These are phyloP conservation scores for Pheosia gnoma DNA, from an alignment of 2,888 invertebrate species.

Conservation along the genomic window DNA sequence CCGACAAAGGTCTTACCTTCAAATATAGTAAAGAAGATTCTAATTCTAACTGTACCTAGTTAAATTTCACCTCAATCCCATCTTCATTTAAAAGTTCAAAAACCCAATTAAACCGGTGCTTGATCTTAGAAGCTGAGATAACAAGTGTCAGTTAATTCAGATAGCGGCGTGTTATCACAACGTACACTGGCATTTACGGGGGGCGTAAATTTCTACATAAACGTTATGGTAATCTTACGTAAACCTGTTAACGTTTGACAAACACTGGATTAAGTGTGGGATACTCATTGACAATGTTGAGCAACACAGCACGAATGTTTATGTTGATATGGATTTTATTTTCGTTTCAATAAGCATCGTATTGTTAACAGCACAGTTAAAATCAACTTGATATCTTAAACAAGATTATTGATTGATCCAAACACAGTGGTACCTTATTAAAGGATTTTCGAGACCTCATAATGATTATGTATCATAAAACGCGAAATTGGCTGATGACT, in stretches of 20 bases:
- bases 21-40: too few species aligned
- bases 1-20: too few species aligned
- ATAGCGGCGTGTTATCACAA: constrained; percentile 33
- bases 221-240: constrained; percentile 15
- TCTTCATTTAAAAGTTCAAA: not conserved
- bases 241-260: constrained; percentile 36
- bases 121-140: constrained; percentile 19
- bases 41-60: not conserved
- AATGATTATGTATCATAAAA: too few species aligned
- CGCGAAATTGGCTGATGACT: not conserved
- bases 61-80: not conserved
- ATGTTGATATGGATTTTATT: constrained; percentile 7
- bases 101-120: constrained; percentile 11
- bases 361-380: too few species aligned
- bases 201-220: constrained; percentile 26
- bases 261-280: constrained; percentile 13
- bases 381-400: too few species aligned
- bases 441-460: too few species aligned
- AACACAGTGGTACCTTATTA: too few species aligned
- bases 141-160: constrained; percentile 20
- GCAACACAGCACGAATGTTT: constrained; percentile 21
- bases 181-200: constrained; percentile 29
- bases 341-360: too few species aligned
- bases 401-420: too few species aligned
- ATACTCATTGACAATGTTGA: constrained; percentile 12